phyloP scores from a whole-genome alignment of 2,113 vertebrate species.

The Semicossyphus pulcher region DNA sequence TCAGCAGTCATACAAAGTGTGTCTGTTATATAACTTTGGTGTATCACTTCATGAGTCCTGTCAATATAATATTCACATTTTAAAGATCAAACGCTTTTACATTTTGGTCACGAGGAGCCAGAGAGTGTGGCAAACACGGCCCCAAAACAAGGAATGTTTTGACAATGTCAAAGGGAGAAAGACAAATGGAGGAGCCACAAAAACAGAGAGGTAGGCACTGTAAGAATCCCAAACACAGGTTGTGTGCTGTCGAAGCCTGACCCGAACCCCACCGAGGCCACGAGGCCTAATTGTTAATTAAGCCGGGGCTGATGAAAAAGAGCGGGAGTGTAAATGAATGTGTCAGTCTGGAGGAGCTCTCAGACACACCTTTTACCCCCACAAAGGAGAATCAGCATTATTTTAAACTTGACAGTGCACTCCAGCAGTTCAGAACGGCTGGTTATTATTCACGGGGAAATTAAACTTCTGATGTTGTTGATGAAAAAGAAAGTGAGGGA shows the following conservation, averaged over 20 bases:
- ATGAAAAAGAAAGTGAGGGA: not conserved
- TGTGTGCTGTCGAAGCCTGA: conserved; percentile 51
- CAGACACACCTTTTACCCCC: conserved; percentile 62
- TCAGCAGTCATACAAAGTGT: not conserved
- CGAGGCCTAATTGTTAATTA: conserved; percentile 74
- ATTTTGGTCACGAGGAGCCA: conserved; percentile 2
- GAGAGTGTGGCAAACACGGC: not conserved
- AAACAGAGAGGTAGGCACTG: conserved; percentile 35
- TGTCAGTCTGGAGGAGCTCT: conserved; percentile 67
- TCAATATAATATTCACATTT: not conserved
- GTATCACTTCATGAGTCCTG: not conserved
- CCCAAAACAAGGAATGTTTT: not conserved
- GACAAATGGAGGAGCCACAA: conserved; percentile 23
- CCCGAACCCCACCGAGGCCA: conserved; percentile 57
- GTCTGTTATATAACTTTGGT: not conserved
- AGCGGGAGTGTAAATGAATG: conserved; percentile 75
- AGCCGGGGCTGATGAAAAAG: conserved; percentile 67
- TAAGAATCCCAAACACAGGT: conserved; percentile 46
- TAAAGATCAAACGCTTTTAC: too few species aligned
- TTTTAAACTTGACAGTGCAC: conserved; percentile 62
- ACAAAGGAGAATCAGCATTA: conserved; percentile 62
- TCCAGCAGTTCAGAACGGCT: conserved; percentile 40
- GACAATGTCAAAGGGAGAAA: not conserved
- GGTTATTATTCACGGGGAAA: conserved; percentile 63
- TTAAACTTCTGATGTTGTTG: conserved; percentile 53